Evolutionary conservation across 1,140 invertebrate species (phyloP).

Genomic region (Leptinotarsa texana): DNA sequence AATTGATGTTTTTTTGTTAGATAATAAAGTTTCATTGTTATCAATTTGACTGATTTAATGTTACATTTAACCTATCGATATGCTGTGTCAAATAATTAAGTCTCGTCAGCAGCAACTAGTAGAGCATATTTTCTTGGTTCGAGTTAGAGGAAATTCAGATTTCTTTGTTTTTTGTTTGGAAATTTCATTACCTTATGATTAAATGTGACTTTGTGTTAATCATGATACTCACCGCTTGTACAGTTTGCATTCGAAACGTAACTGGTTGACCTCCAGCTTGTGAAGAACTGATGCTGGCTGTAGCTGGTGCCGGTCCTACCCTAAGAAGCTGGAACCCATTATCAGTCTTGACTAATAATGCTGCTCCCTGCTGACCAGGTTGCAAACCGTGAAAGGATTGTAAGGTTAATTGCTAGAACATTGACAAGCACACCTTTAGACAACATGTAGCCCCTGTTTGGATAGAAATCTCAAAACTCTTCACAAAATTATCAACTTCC

Average conservation of each 20-base stretch:
- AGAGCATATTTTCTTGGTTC: too few relatives aligned
- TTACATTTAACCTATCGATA: too few relatives aligned
- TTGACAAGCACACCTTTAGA: slow-evolving; percentile 41
- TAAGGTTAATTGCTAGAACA: slow-evolving; percentile 71
- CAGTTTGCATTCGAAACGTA: slow-evolving; percentile 62
- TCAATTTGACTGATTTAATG: too few relatives aligned
- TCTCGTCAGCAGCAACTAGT: too few relatives aligned
- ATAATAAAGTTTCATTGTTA: too few relatives aligned
- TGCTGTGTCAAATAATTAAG: too few relatives aligned
- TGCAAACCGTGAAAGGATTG: slow-evolving; percentile 81
- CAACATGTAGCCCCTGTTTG: slow-evolving; percentile 26
- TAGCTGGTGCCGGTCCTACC: slow-evolving; percentile 74
- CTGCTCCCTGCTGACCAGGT: slow-evolving; percentile 80
- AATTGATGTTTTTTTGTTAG: too few relatives aligned
- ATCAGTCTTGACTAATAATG: slow-evolving; percentile 93
- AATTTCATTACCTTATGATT: too few relatives aligned
- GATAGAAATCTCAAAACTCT: slow-evolving; percentile 21
- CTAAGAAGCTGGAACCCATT: slow-evolving; percentile 90
- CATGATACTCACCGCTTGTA: slow-evolving; percentile 60
- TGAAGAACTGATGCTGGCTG: slow-evolving; percentile 64
- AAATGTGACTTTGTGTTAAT: too few relatives aligned
- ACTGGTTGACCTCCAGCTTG: slow-evolving; percentile 55
- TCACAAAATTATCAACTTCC: slow-evolving; percentile 2
- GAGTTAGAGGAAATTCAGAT: too few relatives aligned
- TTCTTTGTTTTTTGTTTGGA: too few relatives aligned